Percentiles rank a stretch among this genome's conserved stretches.
Evolutionary conservation across 2,797 vertebrate species (phyloP).

Genomic region (Arnoldichthys spilopterus): DNA sequence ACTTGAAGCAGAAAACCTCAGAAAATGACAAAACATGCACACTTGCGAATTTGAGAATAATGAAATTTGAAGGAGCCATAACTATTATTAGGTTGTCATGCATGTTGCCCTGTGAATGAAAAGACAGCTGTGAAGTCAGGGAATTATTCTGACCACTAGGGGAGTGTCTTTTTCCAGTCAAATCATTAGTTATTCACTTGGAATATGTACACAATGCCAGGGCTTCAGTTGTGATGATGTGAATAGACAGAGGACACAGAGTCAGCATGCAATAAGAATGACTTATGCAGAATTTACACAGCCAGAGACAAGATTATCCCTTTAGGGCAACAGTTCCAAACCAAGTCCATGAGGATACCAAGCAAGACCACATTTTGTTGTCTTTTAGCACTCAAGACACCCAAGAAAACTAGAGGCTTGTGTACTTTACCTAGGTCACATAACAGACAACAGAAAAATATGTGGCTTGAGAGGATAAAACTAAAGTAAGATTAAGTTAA

Average conservation of each 20-base stretch:
- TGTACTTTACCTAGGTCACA: background rate
- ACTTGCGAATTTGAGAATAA: background rate
- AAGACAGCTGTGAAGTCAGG: background rate
- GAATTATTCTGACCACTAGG: constrained; percentile 2
- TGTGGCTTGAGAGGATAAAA: too few relatives aligned
- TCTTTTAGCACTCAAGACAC: background rate
- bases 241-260: constrained; percentile 19
- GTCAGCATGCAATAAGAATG: constrained; percentile 17
- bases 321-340: background rate
- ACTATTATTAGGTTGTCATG: background rate
- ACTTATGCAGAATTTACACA: constrained; percentile 20
- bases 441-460: background rate
- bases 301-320: background rate
- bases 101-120: background rate
- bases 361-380: background rate
- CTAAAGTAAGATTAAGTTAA: too few relatives aligned
- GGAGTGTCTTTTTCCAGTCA: constrained; percentile 6
- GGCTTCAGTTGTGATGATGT: background rate
- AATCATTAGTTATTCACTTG: constrained; percentile 6
- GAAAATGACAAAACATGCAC: background rate
- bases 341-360: background rate
- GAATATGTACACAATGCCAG: background rate
- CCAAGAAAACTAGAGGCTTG: background rate
- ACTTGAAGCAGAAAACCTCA: background rate
- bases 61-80: background rate